Base-by-base conservation (phyloP, 2,888 invertebrate genomes). In the Branchellion lobata region DNA sequence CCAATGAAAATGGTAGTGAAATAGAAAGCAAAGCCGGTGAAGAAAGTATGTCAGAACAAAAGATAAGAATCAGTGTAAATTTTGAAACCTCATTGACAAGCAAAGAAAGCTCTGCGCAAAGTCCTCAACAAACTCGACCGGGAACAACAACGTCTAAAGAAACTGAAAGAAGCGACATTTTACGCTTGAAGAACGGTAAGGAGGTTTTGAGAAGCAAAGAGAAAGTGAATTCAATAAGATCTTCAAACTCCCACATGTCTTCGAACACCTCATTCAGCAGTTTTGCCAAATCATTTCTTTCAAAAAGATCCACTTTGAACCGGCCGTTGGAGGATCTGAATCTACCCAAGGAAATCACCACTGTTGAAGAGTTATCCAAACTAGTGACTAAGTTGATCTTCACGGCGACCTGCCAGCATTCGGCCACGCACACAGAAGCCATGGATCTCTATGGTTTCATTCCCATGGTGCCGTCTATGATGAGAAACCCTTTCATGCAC, bases 381-480 rank as follows among this genome's bases (percentile, higher is more conserved):
- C 34, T 82, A 27, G 47, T 80, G 24, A 81, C 80, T 24, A 80
- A 80, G 79, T 29, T 83, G 8, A 61, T 83, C 34, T 83, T 82
- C 73, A 76, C 81, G n/a, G 40, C 61, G 51, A 83, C 83, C 14
- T 82, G 82, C 27, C 80, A 80, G 29, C 83, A 83, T 69, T 81
- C 81, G 14, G 83, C 82, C 74, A 82, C 81, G 1, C 81, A 81
- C 76, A 75, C 78, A 31, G 82, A 83, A 57, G 83, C 82, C 21
- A 57, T 83, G 68, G 83, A 83, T 61, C 77, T 83, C 33, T 83
- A 83, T 47, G 83, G 83, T 21, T 81, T 80, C 80, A 77, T 82
- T 8, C 82, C 83, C 18, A 65, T 68, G 29, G 80, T 81, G 18
- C 83, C 83, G 1, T 82, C 82, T 33, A 80, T 81, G 81, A 83